A percentile compares a stretch with the other conserved stretches of the same genome.
phyloP scores from a whole-genome alignment of 2,888 invertebrate genomes.

The Thymelicus lineola region DNA sequence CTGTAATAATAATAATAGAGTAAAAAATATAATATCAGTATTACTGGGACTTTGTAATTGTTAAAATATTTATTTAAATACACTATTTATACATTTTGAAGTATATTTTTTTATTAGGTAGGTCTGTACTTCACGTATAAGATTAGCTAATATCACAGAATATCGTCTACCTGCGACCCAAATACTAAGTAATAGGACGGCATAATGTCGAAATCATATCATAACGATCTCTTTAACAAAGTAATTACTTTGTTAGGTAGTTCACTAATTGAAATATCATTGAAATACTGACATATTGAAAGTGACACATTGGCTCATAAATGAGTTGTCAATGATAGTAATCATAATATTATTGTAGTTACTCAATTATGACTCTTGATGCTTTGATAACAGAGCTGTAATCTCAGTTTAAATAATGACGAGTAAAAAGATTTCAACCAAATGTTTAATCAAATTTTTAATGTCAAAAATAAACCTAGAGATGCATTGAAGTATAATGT shows the following conservation, averaged over 20 bases:
- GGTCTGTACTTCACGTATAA: too few relatives aligned
- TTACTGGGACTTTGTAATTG: too few relatives aligned
- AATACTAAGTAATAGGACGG: background rate
- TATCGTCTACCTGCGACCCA: background rate
- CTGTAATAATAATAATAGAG: too few relatives aligned
- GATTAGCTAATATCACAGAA: background rate
- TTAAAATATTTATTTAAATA: too few relatives aligned
- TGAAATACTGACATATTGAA: slow-evolving; percentile 3
- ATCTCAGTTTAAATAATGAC: background rate
- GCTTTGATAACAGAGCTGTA: background rate
- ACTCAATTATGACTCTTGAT: too few relatives aligned
- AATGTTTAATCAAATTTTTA: too few relatives aligned
- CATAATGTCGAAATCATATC: slow-evolving; percentile 2
- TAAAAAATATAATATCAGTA: too few relatives aligned
- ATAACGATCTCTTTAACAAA: slow-evolving; percentile 1
- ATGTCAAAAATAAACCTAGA: too few relatives aligned
- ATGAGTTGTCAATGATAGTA: slow-evolving; percentile 3
- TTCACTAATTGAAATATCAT: slow-evolving; percentile 3
- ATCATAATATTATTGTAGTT: background rate
- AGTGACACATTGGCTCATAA: slow-evolving; percentile 2
- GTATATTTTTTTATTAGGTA: background rate
- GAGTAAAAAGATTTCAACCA: background rate
- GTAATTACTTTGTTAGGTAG: background rate
- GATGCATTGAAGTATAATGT: too few relatives aligned
- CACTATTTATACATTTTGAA: background rate